A percentile compares a stretch with the other conserved stretches of the same genome.
Conservation (phyloP, 2,113 vertebrate species). For the Rhegmatorhina hoffmannsi region DNA sequence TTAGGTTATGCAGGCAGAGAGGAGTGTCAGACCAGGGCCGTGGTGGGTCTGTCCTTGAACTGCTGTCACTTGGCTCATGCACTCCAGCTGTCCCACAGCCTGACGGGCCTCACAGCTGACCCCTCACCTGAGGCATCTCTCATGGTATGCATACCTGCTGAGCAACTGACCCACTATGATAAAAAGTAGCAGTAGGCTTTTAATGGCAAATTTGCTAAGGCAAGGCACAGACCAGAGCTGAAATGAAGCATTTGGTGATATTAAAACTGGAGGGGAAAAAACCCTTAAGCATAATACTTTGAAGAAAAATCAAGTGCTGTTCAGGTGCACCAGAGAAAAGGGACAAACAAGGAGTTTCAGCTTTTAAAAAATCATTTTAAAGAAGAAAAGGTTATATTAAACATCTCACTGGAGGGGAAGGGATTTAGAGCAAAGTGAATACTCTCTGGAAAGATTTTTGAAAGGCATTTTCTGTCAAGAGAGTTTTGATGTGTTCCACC, state of each 20-base stretch:
- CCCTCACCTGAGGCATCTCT: not conserved
- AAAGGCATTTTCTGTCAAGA: constrained; percentile 13
- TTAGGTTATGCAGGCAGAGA: fast-evolving
- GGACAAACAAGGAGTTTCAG: not conserved
- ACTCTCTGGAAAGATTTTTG: not conserved
- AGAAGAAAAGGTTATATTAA: not conserved
- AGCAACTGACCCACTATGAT: not conserved
- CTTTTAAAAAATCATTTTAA: not conserved
- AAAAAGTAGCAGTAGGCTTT: not conserved
- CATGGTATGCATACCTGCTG: not conserved
- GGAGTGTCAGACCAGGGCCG: not conserved
- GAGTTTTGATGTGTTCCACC: not conserved
- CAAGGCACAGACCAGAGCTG: not conserved
- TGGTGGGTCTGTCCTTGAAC: fast-evolving
- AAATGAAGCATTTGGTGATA: not conserved
- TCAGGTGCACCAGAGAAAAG: not conserved
- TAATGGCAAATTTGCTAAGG: not conserved
- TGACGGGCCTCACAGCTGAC: not conserved
- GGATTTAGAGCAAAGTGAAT: not conserved
- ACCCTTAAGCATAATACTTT: not conserved
- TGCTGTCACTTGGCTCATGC: not conserved
- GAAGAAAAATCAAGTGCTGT: not conserved
- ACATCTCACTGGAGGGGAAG: not conserved
- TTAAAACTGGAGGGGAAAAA: not conserved
- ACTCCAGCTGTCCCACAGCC: not conserved